These are phyloP conservation scores for Ornithoptera alexandrae DNA, from an alignment of 2,888 invertebrate species.

Conservation along the genomic window DNA sequence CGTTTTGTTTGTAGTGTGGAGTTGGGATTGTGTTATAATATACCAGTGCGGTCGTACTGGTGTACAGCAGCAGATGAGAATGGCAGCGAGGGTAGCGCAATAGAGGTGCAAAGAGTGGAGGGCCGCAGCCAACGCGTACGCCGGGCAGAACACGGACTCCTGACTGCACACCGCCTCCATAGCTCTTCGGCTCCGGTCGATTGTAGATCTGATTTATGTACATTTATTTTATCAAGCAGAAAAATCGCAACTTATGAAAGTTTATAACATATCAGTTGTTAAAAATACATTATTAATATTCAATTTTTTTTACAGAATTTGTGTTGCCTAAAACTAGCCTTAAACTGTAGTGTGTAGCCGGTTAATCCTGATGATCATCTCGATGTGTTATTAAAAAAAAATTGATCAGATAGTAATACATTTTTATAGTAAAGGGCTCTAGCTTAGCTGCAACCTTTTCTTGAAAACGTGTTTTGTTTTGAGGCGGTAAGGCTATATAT, in stretches of 20 bases:
- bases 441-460: not conserved
- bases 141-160: constrained; percentile 52
- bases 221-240: not conserved
- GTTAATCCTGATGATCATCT: too few relatives aligned
- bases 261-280: not conserved
- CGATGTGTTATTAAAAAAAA: too few relatives aligned
- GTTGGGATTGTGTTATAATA: constrained; percentile 13
- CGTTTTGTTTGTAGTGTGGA: not conserved
- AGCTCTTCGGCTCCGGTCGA: constrained; percentile 14
- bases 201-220: constrained; percentile 1
- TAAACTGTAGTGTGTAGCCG: too few relatives aligned
- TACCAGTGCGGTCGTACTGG: constrained; percentile 51
- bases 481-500: not conserved
- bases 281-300: too few relatives aligned
- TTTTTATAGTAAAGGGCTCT: not conserved
- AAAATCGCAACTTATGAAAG: not conserved
- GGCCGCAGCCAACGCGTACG: constrained; percentile 60
- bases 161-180: constrained; percentile 68
- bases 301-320: too few relatives aligned
- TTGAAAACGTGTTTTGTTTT: not conserved
- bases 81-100: constrained; percentile 66
- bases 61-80: constrained; percentile 67
- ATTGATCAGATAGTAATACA: too few relatives aligned
- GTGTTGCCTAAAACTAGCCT: too few relatives aligned
- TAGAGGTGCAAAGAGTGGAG: constrained; percentile 69